Conservation (phyloP, 1,140 invertebrate species). For the Bombus picipes region DNA sequence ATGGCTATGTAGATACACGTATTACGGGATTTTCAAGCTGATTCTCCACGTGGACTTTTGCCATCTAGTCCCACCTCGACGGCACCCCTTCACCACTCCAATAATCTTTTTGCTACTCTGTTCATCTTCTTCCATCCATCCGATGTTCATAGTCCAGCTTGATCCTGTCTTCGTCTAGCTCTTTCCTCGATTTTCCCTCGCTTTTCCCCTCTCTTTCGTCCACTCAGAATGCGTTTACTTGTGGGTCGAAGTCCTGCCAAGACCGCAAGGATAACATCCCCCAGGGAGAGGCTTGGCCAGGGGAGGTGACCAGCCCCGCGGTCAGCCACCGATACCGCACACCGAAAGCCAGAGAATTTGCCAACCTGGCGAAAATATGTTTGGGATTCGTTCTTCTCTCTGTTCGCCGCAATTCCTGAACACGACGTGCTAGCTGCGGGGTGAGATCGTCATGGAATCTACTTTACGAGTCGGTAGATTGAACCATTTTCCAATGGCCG, state of each 20-base stretch:
- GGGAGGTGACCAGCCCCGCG: conserved; percentile 56
- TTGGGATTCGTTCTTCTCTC: conserved; percentile 70
- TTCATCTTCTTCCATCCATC: neutral
- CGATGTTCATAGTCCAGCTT: neutral
- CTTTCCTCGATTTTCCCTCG: neutral
- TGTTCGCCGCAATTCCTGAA: conserved; percentile 6
- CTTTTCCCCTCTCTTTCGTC: conserved; percentile 1
- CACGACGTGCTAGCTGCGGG: neutral
- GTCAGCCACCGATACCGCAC: conserved; percentile 66
- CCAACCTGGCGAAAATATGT: conserved; percentile 82
- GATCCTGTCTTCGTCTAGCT: neutral
- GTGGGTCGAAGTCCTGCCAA: conserved; percentile 31
- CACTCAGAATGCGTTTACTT: conserved; percentile 34
- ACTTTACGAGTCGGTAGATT: conserved; percentile 71
- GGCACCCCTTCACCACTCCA: neutral
- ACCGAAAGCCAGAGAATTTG: conserved; percentile 74
- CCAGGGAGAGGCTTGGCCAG: conserved; percentile 67
- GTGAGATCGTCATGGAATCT: conserved; percentile 72
- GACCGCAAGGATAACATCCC: conserved; percentile 73
- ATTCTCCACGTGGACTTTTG: conserved; percentile 46
- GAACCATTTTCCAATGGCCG: conserved; percentile 51
- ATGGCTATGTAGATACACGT: conserved; percentile 64
- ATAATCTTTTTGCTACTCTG: neutral
- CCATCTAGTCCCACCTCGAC: neutral
- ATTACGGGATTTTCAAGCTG: conserved; percentile 63